Base-by-base conservation (phyloP, 2,113 vertebrate species). In the human (Homo sapiens) region DNA sequence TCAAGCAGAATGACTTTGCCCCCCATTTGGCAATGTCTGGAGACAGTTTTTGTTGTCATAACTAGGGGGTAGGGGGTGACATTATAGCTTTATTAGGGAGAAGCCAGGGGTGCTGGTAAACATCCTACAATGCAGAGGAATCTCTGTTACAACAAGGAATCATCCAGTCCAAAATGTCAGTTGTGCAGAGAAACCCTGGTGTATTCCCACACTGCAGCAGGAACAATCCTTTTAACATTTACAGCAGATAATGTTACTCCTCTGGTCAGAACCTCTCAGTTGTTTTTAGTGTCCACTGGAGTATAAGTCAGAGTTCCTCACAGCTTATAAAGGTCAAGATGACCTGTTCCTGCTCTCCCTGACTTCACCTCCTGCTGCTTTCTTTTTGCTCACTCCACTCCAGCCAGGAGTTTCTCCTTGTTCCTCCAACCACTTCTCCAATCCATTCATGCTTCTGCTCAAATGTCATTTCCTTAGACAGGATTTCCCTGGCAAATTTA, bases 401-500 rank as follows among this genome's bases (percentile, higher is more conserved):
- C 25, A 12, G 13, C 17, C 27, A 17, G 4, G 25, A 12, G 0
- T 22, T 8, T 43, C 32, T 50, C 50, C 35, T 68, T 55, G 8
- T 38, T 73, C 64, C 80, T 48, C 18, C 82, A 32, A 8, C 32
- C 55, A 23, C 57, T 93, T 43, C 40, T 35, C 72, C 40, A 27
- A 70, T 32, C 75, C 35, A 52, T 23, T 35, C 48, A 48, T 14
- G 17, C 27, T 32, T 90, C 45, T 79, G 22, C n/a, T 76, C 72
- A 38, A 57, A 59, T 66, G 66, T n/a, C 86, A 75, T 86, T 90
- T 72, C 61, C 55, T 66, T 61, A 81, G 32, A 81, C 43, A 86
- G 30, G n/a, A 86, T 22, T 86, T 86, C n/a, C 14, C 43, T 66
- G 38, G 64, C 5, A 38, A 64, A 25, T 52, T 55, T 82, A 20